Evolutionary conservation across 2,888 invertebrate species (phyloP), one percentile per base, ranked within the genome.

Genomic region (Folsomia candida): DNA sequence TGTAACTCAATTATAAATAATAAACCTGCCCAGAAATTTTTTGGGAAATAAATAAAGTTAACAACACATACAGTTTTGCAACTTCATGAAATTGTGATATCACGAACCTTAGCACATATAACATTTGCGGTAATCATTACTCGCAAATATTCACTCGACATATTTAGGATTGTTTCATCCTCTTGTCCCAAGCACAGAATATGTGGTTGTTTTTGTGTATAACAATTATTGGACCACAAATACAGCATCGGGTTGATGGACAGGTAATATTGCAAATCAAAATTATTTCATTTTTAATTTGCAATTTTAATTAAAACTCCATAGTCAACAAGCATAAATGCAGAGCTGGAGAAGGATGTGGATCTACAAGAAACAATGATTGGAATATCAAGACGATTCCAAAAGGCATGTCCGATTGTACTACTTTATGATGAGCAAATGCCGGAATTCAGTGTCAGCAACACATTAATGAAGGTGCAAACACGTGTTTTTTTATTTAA

Each of bases 381-480:
- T 24, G 71, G 60, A 3, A 54, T 72, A 2, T 3, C 62, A 57
- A 29, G 24, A n/a, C 24, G n/a, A 20, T 57, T 65, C 14, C 37
- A 27, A 18, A 37, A 61, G 20, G 24, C 26, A 2, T 72, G 71
- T 69, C 65, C 71, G 4, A 29, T 68, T 22, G 71, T 72, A 3
- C 28, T 72, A 0, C 51, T 72, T 29, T 66, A 29, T 57, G 71
- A 72, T 54, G 71, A 72, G n/a, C 37, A 59, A 26, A 51, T 72
- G 18, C 71, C 71, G 3, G 29, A 26, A 14, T 58, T 59, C 1
- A 64, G 64, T n/a, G 57, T 67, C 4, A 65, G 29, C 20, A n/a
- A 58, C 2, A 68, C 37, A 4, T 57, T 71, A 20, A 22, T 64
- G 27, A 22, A 67, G 29, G 71, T 71, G 24, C n/a, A 26, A 18